Percentiles rank a stretch among this genome's conserved stretches.
Evolutionary conservation across 2,888 invertebrate species (phyloP).

Genomic region (Ennomos fuscantarius): DNA sequence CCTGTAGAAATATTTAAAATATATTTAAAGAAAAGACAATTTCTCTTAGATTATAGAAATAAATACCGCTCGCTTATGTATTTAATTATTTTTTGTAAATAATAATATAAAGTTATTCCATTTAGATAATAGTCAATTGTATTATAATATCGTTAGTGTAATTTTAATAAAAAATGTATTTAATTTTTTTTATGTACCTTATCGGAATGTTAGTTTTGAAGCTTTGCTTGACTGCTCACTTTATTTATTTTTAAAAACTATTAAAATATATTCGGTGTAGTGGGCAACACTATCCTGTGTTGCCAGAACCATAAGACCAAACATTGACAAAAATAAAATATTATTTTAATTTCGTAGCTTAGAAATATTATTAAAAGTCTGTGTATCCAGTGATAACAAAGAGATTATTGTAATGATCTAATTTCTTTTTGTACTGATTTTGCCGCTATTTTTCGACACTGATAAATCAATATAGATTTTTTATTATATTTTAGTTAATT

Average conservation of each 20-base stretch:
- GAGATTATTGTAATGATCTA: constrained; percentile 23
- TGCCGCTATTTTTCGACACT: not conserved
- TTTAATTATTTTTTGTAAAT: constrained; percentile 73
- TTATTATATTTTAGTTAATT: not conserved
- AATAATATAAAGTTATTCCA: constrained; percentile 71
- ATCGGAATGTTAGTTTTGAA: constrained; percentile 28
- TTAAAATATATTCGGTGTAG: constrained; percentile 4
- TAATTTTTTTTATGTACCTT: constrained; percentile 55
- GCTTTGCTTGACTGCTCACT: constrained; percentile 21
- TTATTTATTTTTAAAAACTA: constrained; percentile 17
- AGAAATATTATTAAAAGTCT: constrained; percentile 12
- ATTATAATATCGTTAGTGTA: constrained; percentile 78
- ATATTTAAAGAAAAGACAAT: constrained; percentile 52
- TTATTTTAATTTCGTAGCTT: constrained; percentile 5
- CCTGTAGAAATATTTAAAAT: constrained; percentile 36
- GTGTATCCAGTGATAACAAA: constrained; percentile 26
- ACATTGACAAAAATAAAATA: constrained; percentile 22
- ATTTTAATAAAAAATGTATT: constrained; percentile 63
- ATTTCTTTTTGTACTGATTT: constrained; percentile 14
- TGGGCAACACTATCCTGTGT: constrained; percentile 7
- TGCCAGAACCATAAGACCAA: constrained; percentile 20
- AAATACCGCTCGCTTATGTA: constrained; percentile 62
- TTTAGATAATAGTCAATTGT: constrained; percentile 77
- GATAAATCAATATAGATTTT: constrained; percentile 1
- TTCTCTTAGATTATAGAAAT: constrained; percentile 40